These are phyloP conservation scores for Scaptomyza tumidula DNA, from an alignment of 2,888 invertebrate species.

Conservation along the genomic window DNA sequence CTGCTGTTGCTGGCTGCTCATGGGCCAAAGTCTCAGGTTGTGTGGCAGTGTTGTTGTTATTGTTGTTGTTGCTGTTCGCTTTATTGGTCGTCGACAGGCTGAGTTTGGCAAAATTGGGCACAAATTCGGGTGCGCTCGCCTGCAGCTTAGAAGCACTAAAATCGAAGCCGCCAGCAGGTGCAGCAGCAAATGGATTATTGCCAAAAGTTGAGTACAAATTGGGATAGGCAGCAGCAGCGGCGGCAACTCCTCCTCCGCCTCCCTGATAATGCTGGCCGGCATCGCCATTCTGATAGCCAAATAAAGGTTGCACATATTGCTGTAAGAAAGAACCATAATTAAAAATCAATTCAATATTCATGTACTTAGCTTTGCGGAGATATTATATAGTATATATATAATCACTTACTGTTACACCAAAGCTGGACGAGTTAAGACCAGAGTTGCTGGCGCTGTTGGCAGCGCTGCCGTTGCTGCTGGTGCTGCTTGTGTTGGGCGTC, in stretches of 20 bases:
- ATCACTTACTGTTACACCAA: slow-evolving; percentile 26
- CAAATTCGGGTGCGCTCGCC: slow-evolving; percentile 83
- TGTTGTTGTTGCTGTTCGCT: slow-evolving; percentile 40
- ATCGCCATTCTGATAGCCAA: slow-evolving; percentile 48
- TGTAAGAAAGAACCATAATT: slow-evolving; percentile 10
- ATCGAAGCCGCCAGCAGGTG: slow-evolving; percentile 55
- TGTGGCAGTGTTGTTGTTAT: slow-evolving; percentile 66
- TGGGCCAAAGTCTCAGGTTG: not conserved
- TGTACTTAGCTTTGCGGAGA: too few relatives aligned
- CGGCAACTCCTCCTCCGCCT: not conserved
- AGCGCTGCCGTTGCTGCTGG: slow-evolving; percentile 9
- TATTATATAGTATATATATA: too few relatives aligned
- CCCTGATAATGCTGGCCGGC: slow-evolving; percentile 17
- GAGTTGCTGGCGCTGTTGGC: slow-evolving; percentile 8
- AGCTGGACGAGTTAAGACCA: slow-evolving; percentile 11
- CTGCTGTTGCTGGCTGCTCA: slow-evolving; percentile 5
- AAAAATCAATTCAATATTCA: not conserved
- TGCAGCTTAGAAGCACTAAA: slow-evolving; percentile 80
- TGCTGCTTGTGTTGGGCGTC: slow-evolving; percentile 22
- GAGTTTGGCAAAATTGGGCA: slow-evolving; percentile 81
- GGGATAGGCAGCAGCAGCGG: slow-evolving; percentile 15
- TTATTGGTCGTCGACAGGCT: slow-evolving; percentile 35
- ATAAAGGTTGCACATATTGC: slow-evolving; percentile 34
- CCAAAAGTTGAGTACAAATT: slow-evolving; percentile 64
- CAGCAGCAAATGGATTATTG: slow-evolving; percentile 72